Base-by-base conservation (phyloP, 2,113 vertebrate genomes). In the Dermatemys mawii region DNA sequence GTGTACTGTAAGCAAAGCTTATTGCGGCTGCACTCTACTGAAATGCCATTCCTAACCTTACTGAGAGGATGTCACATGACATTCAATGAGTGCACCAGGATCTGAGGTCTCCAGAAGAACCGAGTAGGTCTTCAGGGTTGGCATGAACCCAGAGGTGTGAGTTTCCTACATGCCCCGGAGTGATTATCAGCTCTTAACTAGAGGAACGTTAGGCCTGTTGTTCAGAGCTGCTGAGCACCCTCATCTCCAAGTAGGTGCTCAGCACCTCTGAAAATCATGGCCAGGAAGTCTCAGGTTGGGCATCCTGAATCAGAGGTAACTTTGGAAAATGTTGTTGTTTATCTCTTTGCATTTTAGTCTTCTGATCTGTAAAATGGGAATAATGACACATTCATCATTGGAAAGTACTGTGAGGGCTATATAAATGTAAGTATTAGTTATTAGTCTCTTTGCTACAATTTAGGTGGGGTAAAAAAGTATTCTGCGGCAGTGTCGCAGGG, bases 281-380 rank as follows among this genome's bases (percentile, higher is more conserved):
- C 41, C 51, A 78, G n/a, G 81, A 55, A n/a, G 46, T 90, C 91
- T 94, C 32, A 1, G 0, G 81, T 12, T 82, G 78, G 5, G 19
- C 49, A 97, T 27, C 83, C 46, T 57, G 90, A 97, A 84, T 92
- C 63, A 94, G 89, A 44, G 92, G 78, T 87, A 84, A 94, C 91
- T 57, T 95, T 84, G 91, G 90, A 91, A 96, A 95, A 94, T 90
- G 89, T 86, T 97, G 91, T 81, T 50, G 63, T 95, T 93, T 95
- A 41, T 90, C 80, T 86, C 78, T 93, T 0, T 6, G 38, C 22
- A 44, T 44, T 41, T 75, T 38, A 3, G 8, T 92, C 89, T 78
- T 91, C 49, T 13, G 78, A 53, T 49, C 88, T 95, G 27, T 87
- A 84, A 91, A n/a, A 82, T 32, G 57, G 93, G 92, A 96, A 94